Conservation (phyloP, 1,140 invertebrate species). For the Cherax quadricarinatus region DNA sequence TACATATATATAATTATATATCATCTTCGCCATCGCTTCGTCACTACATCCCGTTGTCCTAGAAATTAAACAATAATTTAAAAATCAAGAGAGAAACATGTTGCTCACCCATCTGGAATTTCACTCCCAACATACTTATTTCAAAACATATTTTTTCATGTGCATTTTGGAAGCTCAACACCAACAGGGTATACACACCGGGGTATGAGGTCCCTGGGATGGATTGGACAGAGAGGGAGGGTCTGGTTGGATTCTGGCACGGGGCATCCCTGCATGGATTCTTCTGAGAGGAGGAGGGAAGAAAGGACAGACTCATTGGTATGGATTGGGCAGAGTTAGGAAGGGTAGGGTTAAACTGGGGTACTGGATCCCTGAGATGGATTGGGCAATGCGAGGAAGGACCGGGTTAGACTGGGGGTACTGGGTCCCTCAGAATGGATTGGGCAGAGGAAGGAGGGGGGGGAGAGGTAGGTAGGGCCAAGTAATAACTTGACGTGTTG, state of each 20-base stretch:
- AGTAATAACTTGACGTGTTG: slow-evolving; percentile 27
- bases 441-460: not conserved
- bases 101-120: not conserved
- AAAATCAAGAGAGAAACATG: not conserved
- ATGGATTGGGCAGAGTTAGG: too few species aligned
- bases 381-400: not conserved
- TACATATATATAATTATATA: not conserved
- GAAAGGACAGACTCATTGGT: too few species aligned
- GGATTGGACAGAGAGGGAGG: not conserved
- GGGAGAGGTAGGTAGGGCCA: not conserved
- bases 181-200: not conserved
- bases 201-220: not conserved
- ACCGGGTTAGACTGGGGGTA: too few species aligned
- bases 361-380: not conserved
- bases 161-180: not conserved
- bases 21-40: not conserved
- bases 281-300: too few species aligned
- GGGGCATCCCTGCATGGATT: too few species aligned
- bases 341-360: not conserved
- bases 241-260: not conserved
- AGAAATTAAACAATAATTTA: not conserved
- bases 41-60: not conserved
- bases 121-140: not conserved
- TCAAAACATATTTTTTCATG: not conserved
- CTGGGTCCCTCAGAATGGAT: not conserved